Base-by-base conservation (phyloP, 2,113 vertebrate genomes). In the Eretmochelys imbricata region DNA sequence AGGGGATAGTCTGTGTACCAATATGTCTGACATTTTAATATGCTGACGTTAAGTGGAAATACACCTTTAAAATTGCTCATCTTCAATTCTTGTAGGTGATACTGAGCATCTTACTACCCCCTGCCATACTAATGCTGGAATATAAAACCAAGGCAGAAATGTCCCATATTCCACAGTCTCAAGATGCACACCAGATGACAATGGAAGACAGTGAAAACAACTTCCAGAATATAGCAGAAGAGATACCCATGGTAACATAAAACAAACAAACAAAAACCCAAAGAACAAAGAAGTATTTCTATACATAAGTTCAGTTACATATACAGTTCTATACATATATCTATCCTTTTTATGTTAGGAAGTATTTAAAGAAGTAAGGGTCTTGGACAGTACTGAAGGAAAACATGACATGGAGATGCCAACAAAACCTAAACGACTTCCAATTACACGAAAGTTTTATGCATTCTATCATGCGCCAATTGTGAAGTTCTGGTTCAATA, bases 171-270 rank as follows among this genome's bases (percentile, higher is more conserved):
- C 99, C 99, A 89, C 99, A 99, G 96, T 99, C 99, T 95, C 99
- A 99, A 96, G 99, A 99, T 90, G 99, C 99, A 57, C 99, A 99
- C 97, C 99, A 99, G 93, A 99, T 99, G 98, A 98, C 99, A 85
- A 99, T 99, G 99, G 99, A 99, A 97, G 99, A 99, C 95, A 99
- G 99, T n/a, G 99, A 99, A 85, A 99, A 99, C 98, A 99, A 99
- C 98, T 99, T 99, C 95, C 99, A 99, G 95, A 98, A 98, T 85
- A 95, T 98, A 46, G 89, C 98, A 51, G 99, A 99, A 90, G 99
- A 99, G 90, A 99, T 99, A 92, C 99, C 99, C 31, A 99, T 99
- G 99, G 99, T 99, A 98, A 98, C 50, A 16, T 27, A 81, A 86
- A 82, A 7, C 16, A 27, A 29, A 69, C 65, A 22, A 42, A 78